Evolutionary conservation across 2,113 vertebrate genomes (phyloP), one percentile per base, ranked within the genome.

Genomic region (Antennarius striatus): DNA sequence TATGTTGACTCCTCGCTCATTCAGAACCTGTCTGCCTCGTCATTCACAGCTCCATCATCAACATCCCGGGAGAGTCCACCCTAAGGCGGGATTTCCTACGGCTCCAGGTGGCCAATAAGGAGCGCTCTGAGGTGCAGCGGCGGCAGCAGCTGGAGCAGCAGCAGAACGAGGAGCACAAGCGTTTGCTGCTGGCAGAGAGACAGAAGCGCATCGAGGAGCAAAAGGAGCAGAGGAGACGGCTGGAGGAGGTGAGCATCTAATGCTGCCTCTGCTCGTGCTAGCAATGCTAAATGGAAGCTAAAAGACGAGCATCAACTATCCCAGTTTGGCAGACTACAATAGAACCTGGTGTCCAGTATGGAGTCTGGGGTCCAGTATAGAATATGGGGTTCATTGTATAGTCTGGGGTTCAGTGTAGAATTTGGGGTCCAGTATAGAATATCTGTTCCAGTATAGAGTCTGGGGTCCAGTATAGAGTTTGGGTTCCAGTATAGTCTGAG

Each of bases 161-260:
- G 88, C 97, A 98, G 88, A 98, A 99, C 0, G 97, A 99, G 79
- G 96, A 97, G 81, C 96, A 98, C 91, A 98, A 98, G 88, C 89
- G 96, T 68, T 92, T 98, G 30, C 80, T 99, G 56, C 81, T 99
- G 93, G 96, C 96, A 0, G 97, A 99, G 90, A 91, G 97, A 69
- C 96, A 99, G 92, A 99, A 98, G 71, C 94, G 97, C 78, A 98
- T 98, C 0, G 97, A 99, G 89, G 96, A 98, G 87, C 97, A 99
- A 92, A 97, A 96, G 90, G 96, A 98, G 85, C 97, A 99, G 91
- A 93, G 97, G 64, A 77, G 95, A 17, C 86, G 94, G 56, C 89
- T 98, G 80, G 96, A 98, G 90, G 96, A 99, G 95, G 98, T 98
- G 85, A 58, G 70, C 16, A 10, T 8, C 7, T 10, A 40, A 7